Evolutionary conservation across 1,140 invertebrate species (phyloP).

Genomic region (Tetranychus urticae): DNA sequence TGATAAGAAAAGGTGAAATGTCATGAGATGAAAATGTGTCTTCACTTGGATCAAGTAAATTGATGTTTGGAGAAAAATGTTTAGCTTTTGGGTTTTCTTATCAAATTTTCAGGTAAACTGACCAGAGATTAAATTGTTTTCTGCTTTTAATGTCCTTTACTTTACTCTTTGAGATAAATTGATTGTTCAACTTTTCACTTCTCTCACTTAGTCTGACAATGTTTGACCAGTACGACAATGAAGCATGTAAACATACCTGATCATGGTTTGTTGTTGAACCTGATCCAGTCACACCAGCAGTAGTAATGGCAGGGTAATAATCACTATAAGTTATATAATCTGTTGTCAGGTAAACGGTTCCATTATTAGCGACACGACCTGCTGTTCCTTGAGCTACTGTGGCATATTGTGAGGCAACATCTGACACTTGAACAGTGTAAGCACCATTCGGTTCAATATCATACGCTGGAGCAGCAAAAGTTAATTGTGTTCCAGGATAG

Average conservation of each 20-base stretch:
- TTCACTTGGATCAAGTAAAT: too few relatives aligned
- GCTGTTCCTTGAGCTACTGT: not conserved
- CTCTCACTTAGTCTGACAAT: too few relatives aligned
- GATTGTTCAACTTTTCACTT: too few relatives aligned
- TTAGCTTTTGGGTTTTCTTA: too few relatives aligned
- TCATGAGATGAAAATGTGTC: too few relatives aligned
- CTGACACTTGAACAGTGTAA: slow-evolving; percentile 8
- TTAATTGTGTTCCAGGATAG: slow-evolving; percentile 8
- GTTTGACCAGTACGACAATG: too few relatives aligned
- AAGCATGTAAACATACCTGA: slow-evolving; percentile 2
- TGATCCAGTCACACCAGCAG: not conserved
- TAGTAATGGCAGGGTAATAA: slow-evolving; percentile 3
- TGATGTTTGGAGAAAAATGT: too few relatives aligned
- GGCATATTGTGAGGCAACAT: slow-evolving; percentile 5
- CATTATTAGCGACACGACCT: not conserved
- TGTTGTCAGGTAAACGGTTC: slow-evolving; percentile 8
- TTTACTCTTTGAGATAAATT: too few relatives aligned
- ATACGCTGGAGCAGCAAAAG: slow-evolving; percentile 9
- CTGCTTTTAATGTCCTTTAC: too few relatives aligned
- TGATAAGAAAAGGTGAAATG: too few relatives aligned
- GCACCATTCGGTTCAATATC: slow-evolving; percentile 3
- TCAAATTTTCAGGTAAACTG: too few relatives aligned
- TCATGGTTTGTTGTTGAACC: slow-evolving; percentile 12
- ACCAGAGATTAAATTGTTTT: too few relatives aligned
- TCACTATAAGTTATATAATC: slow-evolving; percentile 10